Evolutionary conservation across 1,140 invertebrate genomes (phyloP), one percentile per base, ranked within the genome.

Genomic region (Drepana arcuata): DNA sequence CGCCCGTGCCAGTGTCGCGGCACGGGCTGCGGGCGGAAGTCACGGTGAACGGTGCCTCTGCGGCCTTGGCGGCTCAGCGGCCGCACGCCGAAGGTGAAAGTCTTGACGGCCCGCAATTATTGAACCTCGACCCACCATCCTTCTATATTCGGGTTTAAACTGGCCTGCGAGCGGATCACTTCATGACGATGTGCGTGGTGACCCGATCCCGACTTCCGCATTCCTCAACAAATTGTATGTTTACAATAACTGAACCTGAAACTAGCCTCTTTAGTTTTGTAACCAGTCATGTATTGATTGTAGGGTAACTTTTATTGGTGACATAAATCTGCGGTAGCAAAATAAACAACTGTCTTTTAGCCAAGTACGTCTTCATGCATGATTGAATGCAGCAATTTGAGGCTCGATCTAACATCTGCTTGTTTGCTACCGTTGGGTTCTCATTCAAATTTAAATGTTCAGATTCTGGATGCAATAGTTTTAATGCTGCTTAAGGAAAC

Each of bases 21-120:
- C 48, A 51, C 62, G 57, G 37, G 57, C 45, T 36, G 33, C 47
- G 47, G 41, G 48, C 71, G 68, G 71, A 72, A 73, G 68, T 64
- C 53, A 51, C 60, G 51, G 65, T 49, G 61, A 64, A 52, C 61
- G 64, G 57, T 52, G 60, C 38, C 55, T 49, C 67, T 62, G 35
- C 31, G 50, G 68, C 68, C 68, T 74, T 74, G 73, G 51, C 38
- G 47, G 32, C 2, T 26, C 40, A 37, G 45, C 59, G 52, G 63
- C 58, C 57, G 60, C 63, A 63, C 68, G 55, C 46, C 69, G 72
- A 78, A 72, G 73, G 73, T 78, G 73, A 78, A 78, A 78, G 73
- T 74, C 70, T 74, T 55, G 51, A 41, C 57, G 50, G 53, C 49
- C 55, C 53, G 61, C 59, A 62, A 70, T 69, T 72, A 70, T 71